Evolutionary conservation across 30 jellyfish, hydroid and myxozoan genomes (phyloP).

Genomic region (Pseudorhiza aurosa): DNA sequence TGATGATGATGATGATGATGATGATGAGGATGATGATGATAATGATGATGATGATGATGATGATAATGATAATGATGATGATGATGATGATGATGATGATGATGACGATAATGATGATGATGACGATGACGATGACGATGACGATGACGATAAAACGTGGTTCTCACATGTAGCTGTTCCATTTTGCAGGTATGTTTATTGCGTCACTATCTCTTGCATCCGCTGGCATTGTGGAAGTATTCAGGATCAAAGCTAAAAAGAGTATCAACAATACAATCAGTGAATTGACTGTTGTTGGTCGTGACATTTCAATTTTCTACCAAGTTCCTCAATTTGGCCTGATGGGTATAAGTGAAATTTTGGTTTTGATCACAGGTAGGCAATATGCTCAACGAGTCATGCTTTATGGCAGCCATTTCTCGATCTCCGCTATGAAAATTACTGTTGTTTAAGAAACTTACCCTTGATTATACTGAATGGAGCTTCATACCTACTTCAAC

Average conservation of each 20-base stretch:
- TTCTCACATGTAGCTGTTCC: too few relatives aligned
- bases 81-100: too few relatives aligned
- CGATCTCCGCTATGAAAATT: neutral
- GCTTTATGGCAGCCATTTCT: neutral
- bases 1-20: too few relatives aligned
- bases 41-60: too few relatives aligned
- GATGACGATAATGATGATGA: too few relatives aligned
- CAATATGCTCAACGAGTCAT: neutral
- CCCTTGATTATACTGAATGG: too few relatives aligned
- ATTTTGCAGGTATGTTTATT: constrained; percentile 78
- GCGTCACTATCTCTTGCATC: constrained; percentile 83
- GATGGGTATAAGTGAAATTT: constrained; percentile 85
- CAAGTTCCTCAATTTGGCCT: constrained; percentile 88
- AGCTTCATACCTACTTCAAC: too few relatives aligned
- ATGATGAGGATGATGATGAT: too few relatives aligned
- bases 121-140: too few relatives aligned
- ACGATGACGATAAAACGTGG: too few relatives aligned
- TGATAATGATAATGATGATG: too few relatives aligned
- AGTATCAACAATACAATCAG: constrained; percentile 1
- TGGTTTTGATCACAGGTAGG: constrained; percentile 89
- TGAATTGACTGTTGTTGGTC: constrained; percentile 22
- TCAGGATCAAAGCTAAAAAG: constrained; percentile 3
- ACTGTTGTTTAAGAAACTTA: too few relatives aligned
- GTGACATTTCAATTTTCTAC: constrained; percentile 54
- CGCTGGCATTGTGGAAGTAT: constrained; percentile 80